Percentiles rank a stretch among this genome's conserved stretches.
These are phyloP conservation scores for Aphelenchoides fujianensis DNA, from an alignment of 1,140 invertebrate species.

Conservation along the genomic window DNA sequence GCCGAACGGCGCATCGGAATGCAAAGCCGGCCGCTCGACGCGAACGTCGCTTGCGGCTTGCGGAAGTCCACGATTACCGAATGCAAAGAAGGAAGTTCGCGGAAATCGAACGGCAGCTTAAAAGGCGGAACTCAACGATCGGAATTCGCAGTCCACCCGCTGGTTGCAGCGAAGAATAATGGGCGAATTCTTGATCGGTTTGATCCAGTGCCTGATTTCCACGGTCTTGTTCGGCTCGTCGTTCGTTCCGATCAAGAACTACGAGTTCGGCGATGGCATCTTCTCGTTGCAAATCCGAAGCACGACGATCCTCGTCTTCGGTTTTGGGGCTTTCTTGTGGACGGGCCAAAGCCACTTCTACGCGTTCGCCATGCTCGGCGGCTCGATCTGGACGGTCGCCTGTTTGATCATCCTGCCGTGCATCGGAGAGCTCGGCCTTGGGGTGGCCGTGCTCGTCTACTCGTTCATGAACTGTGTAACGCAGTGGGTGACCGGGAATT, in stretches of 20 bases:
- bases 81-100: not conserved
- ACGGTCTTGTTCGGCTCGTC: conserved; percentile 1
- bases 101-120: not conserved
- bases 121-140: not conserved
- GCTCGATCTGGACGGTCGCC: not conserved
- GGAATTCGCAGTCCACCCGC: not conserved
- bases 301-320: not conserved
- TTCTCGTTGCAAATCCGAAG: conserved; percentile 11
- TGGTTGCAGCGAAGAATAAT: not conserved
- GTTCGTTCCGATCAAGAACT: conserved; percentile 11
- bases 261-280: conserved; percentile 14
- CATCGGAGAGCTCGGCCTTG: conserved; percentile 9
- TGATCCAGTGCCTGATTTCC: not conserved
- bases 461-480: not conserved
- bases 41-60: too few species aligned
- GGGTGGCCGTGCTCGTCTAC: not conserved
- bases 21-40: too few species aligned
- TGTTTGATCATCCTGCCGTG: conserved; percentile 6
- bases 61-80: not conserved
- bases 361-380: not conserved
- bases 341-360: not conserved
- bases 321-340: conserved; percentile 5
- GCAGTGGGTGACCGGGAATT: conserved; percentile 1
- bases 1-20: too few species aligned
- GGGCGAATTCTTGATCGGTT: not conserved